Conservation (phyloP, 2,113 vertebrate genomes). For the Salvelinus alpinus region DNA sequence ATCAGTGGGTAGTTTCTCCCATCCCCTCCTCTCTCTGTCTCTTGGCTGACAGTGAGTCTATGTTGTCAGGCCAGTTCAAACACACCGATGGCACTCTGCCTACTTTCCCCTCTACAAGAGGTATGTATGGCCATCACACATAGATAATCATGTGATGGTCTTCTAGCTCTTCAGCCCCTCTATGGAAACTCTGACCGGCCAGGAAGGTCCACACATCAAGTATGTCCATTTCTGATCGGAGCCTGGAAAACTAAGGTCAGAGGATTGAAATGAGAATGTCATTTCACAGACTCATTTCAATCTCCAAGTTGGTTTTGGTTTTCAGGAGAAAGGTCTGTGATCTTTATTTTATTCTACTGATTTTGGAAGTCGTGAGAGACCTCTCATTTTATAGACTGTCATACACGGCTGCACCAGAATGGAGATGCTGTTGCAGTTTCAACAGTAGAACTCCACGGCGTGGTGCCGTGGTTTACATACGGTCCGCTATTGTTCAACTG, state of each 20-base stretch:
- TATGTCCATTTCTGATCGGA: constrained; percentile 15
- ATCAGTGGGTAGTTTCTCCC: too few relatives aligned
- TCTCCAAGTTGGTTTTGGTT: neutral
- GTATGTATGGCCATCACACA: constrained; percentile 59
- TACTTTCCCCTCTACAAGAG: constrained; percentile 61
- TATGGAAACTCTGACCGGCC: constrained; percentile 65
- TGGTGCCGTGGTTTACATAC: too few relatives aligned
- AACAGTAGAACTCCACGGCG: too few relatives aligned
- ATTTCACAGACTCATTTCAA: neutral
- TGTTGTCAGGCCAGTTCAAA: neutral
- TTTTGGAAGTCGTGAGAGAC: neutral
- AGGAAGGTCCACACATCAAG: constrained; percentile 60
- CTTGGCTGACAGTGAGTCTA: neutral
- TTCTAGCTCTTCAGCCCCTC: constrained; percentile 59
- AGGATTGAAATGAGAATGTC: constrained; percentile 39
- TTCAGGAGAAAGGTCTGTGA: neutral
- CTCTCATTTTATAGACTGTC: neutral
- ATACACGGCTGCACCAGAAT: neutral
- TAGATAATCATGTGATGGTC: constrained; percentile 75
- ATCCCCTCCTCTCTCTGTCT: too few relatives aligned
- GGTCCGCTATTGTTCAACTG: too few relatives aligned
- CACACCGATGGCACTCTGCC: constrained; percentile 45
- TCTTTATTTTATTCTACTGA: neutral
- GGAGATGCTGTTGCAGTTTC: neutral
- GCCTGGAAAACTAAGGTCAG: constrained; percentile 30